phyloP scores from a whole-genome alignment of 1,140 invertebrate species.

The Popillia japonica region DNA sequence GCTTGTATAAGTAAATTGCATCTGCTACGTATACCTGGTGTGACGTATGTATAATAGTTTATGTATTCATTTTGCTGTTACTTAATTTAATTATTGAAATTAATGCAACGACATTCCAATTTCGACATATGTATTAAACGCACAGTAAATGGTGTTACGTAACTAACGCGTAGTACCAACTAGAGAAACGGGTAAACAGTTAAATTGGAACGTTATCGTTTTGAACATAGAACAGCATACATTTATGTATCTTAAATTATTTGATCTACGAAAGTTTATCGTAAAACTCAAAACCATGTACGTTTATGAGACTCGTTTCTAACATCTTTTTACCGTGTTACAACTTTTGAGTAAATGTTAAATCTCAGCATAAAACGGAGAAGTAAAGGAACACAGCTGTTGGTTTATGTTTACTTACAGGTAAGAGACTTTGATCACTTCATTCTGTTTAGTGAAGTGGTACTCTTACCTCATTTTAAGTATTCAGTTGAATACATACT shows the following conservation, averaged over 20 bases:
- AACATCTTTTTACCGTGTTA: no score
- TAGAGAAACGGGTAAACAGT: slow-evolving; percentile 3
- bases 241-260: neutral
- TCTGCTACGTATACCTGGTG: neutral
- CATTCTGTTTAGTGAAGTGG: no score
- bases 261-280: no score
- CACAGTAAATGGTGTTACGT: neutral
- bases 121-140: slow-evolving; percentile 2
- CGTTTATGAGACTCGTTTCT: no score
- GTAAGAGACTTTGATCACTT: no score
- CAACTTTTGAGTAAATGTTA: no score
- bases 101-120: slow-evolving; percentile 18
- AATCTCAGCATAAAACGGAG: no score
- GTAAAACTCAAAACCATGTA: no score
- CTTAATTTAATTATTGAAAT: slow-evolving; percentile 20
- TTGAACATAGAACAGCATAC: neutral
- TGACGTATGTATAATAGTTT: neutral
- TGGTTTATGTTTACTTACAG: no score
- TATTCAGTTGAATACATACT: no score
- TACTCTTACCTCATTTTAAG: no score
- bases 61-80: neutral
- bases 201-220: neutral
- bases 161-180: neutral
- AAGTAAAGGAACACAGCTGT: no score
- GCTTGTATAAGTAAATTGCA: neutral